Evolutionary conservation across 2,797 vertebrate genomes (phyloP).

Genomic region (Lagodon rhomboides): DNA sequence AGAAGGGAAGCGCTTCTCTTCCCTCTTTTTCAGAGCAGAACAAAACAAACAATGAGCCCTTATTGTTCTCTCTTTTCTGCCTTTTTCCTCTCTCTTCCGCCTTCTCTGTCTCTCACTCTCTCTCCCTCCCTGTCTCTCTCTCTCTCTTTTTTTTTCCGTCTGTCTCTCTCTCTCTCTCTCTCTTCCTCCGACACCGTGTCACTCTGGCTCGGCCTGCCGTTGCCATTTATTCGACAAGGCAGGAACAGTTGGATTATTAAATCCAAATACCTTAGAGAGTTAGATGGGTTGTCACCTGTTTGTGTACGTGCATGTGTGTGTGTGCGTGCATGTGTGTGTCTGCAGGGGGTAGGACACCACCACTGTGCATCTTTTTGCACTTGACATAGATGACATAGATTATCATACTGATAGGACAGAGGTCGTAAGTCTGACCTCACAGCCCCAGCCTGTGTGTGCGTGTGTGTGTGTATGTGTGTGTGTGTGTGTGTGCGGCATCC

Average conservation of each 20-base stretch:
- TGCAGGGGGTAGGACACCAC: conserved; percentile 35
- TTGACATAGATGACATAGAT: conserved; percentile 81
- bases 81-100: conserved; percentile 77
- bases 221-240: conserved; percentile 49
- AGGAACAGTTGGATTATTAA: conserved; percentile 62
- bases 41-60: conserved; percentile 86
- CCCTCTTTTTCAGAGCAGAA: conserved; percentile 85
- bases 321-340: conserved; percentile 22
- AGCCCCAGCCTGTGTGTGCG: conserved; percentile 26
- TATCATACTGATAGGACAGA: conserved; percentile 68
- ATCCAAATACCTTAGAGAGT: conserved; percentile 55
- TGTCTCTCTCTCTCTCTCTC: conserved; percentile 25
- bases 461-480: conserved; percentile 43
- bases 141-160: conserved; percentile 30
- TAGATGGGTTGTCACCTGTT: conserved; percentile 45
- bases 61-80: conserved; percentile 82
- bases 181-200: conserved; percentile 34
- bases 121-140: conserved; percentile 40
- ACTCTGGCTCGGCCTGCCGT: conserved; percentile 35
- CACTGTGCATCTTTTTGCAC: conserved; percentile 70
- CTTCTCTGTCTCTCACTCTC: conserved; percentile 63
- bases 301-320: conserved; percentile 15
- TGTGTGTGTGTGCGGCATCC: conserved; percentile 27
- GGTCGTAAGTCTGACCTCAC: conserved; percentile 61
- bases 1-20: conserved; percentile 84